Evolutionary conservation across 1,140 invertebrate genomes (phyloP).

Genomic region (Lordiphosa collinella): DNA sequence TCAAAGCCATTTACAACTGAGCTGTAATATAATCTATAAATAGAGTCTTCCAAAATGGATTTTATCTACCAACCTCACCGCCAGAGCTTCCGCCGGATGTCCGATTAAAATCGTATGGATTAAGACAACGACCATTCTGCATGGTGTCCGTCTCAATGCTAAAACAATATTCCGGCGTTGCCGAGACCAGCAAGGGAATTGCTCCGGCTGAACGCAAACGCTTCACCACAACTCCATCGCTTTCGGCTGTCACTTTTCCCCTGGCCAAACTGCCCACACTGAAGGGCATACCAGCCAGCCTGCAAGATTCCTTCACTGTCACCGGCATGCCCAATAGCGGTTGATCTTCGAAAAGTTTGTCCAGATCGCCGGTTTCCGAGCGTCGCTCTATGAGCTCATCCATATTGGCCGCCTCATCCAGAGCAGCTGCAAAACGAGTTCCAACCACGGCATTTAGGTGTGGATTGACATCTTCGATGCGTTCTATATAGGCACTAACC

Average conservation of each 20-base stretch:
- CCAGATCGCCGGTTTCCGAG: conserved; percentile 24
- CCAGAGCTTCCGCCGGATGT: conserved; percentile 88
- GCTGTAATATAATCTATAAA: no score
- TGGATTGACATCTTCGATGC: conserved; percentile 86
- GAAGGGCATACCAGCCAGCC: conserved; percentile 83
- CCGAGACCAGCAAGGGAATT: conserved; percentile 89
- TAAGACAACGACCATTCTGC: conserved; percentile 86
- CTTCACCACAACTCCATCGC: conserved; percentile 84
- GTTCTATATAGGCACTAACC: conserved; percentile 84
- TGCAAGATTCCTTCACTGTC: conserved; percentile 87
- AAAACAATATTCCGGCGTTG: conserved; percentile 89
- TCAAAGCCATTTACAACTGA: no score
- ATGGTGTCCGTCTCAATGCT: conserved; percentile 87
- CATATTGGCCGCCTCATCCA: conserved; percentile 83
- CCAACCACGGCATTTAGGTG: conserved; percentile 87
- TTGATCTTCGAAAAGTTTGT: conserved; percentile 79
- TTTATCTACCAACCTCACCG: conserved; percentile 83
- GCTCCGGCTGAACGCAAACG: conserved; percentile 85
- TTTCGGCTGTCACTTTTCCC: conserved; percentile 81
- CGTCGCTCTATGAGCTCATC: conserved; percentile 79
- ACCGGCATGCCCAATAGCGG: conserved; percentile 88
- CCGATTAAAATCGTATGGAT: conserved; percentile 86
- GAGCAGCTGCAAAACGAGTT: conserved; percentile 84
- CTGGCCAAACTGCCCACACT: conserved; percentile 84
- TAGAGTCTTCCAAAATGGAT: no score